These are phyloP conservation scores for Lonchura striata DNA, from an alignment of 2,113 vertebrate species.

Conservation along the genomic window DNA sequence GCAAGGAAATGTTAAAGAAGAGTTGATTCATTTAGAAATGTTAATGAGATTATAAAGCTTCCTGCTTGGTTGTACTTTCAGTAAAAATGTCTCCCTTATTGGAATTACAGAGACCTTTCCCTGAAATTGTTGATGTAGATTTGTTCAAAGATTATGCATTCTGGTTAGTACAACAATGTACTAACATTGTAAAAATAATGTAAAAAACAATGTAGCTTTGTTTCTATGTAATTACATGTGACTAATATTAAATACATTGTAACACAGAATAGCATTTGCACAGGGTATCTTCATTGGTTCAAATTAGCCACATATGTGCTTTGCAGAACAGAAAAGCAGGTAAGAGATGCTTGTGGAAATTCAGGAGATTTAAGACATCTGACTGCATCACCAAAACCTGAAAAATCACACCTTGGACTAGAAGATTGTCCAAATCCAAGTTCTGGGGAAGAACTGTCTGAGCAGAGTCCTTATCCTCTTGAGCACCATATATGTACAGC, in stretches of 20 bases:
- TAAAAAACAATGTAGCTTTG: background rate
- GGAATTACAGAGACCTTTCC: background rate
- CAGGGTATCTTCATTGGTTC: background rate
- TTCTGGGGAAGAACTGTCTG: background rate
- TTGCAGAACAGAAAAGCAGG: slow-evolving; percentile 58
- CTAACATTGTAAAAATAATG: too few species aligned
- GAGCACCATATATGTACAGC: background rate
- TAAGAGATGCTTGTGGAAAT: background rate
- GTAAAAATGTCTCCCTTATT: background rate
- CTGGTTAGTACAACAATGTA: background rate
- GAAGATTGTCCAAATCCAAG: background rate
- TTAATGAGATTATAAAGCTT: background rate
- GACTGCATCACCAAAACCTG: background rate
- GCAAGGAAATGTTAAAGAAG: background rate
- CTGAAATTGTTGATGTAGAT: background rate
- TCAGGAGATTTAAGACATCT: background rate
- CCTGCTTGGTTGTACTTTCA: background rate
- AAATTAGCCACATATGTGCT: background rate
- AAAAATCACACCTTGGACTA: background rate
- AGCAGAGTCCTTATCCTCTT: background rate
- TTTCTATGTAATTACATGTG: background rate
- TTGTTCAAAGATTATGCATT: background rate
- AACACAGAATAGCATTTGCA: background rate
- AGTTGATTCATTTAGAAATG: background rate
- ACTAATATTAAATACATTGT: background rate